A percentile compares a stretch with the other conserved stretches of the same genome.
Evolutionary conservation across 2,797 vertebrate species (phyloP).

Genomic region (Aratinga solstitialis): DNA sequence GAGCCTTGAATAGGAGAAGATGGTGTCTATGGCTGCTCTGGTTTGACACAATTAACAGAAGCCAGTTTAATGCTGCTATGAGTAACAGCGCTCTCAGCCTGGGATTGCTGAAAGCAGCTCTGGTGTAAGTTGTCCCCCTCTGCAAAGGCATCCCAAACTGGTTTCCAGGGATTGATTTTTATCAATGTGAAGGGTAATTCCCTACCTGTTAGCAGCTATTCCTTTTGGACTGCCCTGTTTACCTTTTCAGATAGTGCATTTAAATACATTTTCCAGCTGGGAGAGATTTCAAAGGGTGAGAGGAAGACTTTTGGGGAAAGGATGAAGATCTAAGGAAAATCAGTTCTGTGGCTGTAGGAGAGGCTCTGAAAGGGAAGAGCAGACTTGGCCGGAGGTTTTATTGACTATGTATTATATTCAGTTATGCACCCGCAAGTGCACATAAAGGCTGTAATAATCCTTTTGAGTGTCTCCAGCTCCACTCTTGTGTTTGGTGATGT

Average conservation of each 20-base stretch:
- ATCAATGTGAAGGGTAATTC: neutral
- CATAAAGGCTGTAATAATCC: neutral
- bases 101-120: neutral
- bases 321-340: neutral
- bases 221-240: neutral
- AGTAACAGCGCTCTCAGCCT: neutral
- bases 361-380: neutral
- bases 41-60: neutral
- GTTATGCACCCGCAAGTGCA: neutral
- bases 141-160: neutral
- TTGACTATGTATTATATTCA: neutral
- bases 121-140: neutral
- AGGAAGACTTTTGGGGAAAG: neutral
- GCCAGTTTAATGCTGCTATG: neutral
- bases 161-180: neutral
- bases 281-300: neutral
- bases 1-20: neutral
- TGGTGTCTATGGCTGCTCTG: neutral
- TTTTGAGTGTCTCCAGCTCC: neutral
- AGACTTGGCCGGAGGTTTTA: neutral
- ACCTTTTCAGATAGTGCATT: neutral
- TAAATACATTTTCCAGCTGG: neutral
- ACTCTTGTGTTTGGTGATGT: neutral
- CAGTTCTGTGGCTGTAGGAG: neutral
- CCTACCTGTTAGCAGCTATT: neutral